Conservation (phyloP, 2,113 vertebrate species). For the Rhinopithecus roxellana region DNA sequence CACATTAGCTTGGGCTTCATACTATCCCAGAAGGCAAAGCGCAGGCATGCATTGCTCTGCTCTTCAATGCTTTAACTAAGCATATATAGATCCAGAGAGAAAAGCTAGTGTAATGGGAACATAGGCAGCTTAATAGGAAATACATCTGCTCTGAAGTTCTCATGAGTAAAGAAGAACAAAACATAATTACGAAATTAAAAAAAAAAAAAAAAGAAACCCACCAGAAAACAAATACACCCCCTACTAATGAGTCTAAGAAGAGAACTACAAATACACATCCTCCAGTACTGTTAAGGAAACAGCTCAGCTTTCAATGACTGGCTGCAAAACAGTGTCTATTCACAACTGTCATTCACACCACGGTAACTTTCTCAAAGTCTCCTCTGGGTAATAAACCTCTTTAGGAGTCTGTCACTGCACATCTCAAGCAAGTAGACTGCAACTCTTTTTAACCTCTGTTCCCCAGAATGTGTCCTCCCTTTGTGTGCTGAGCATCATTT, state of each 20-base stretch:
- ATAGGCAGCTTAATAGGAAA: background rate
- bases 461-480: background rate
- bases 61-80: background rate
- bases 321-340: background rate
- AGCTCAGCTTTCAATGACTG: background rate
- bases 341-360: background rate
- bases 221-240: slow-evolving; percentile 2
- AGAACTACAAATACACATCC: background rate
- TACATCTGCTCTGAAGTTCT: background rate
- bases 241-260: background rate
- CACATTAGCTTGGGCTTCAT: background rate
- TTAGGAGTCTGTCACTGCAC: background rate
- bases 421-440: background rate
- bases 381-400: background rate
- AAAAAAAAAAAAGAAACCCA: background rate
- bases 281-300: background rate
- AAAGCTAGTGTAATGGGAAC: background rate
- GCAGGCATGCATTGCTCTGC: background rate
- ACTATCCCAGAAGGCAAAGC: too few species aligned
- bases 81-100: background rate
- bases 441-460: background rate
- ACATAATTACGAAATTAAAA: background rate
- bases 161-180: background rate
- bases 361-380: background rate
- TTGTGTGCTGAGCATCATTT: background rate